Conservation (phyloP, 2,113 vertebrate genomes). For the Aldabrachelys gigantea region DNA sequence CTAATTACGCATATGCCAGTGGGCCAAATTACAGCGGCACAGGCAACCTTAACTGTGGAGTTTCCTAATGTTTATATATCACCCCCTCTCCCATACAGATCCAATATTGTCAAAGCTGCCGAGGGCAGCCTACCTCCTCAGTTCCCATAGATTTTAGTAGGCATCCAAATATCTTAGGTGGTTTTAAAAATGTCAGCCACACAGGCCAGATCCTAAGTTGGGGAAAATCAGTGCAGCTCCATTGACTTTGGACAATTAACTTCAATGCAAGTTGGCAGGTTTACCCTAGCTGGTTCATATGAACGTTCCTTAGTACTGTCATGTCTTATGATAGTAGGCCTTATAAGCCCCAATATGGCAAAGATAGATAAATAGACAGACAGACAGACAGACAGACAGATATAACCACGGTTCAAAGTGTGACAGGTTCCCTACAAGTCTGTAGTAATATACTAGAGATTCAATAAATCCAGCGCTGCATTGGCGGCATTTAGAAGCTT, state of each 20-base stretch:
- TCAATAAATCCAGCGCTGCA: background rate
- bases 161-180: background rate
- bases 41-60: background rate
- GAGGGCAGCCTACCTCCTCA: fast-evolving
- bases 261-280: background rate
- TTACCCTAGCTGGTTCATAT: conserved; percentile 5
- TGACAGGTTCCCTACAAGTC: conserved; percentile 45
- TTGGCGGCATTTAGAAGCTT: background rate
- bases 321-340: conserved; percentile 2
- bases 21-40: background rate
- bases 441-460: conserved; percentile 28
- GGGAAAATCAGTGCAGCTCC: conserved; percentile 2
- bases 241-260: background rate
- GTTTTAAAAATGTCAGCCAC: background rate
- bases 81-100: background rate
- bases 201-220: background rate
- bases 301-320: conserved; percentile 19
- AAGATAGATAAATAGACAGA: background rate
- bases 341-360: conserved; percentile 39
- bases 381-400: too few species aligned
- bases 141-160: background rate
- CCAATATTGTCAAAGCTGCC: background rate
- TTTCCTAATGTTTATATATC: background rate
- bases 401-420: conserved; percentile 50
- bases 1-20: background rate